Base-by-base conservation (phyloP, 2,797 vertebrate genomes). In the Cottoperca gobio region DNA sequence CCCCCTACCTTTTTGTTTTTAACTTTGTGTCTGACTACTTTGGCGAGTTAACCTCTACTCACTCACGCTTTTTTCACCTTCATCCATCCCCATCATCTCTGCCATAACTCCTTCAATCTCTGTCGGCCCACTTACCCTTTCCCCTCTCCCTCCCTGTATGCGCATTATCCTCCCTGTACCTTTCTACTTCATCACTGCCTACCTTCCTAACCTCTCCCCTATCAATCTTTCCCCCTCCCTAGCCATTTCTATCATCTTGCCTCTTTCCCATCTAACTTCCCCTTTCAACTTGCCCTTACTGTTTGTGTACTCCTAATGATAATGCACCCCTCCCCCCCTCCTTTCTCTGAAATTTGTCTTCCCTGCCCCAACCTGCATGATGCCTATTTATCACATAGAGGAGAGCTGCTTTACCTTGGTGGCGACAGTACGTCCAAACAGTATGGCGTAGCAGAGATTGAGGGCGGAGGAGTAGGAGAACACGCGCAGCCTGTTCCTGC, bases 391-490 rank as follows among this genome's bases (percentile, higher is more conserved):
- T 85, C 74, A 88, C 62, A 62, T 42, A 55, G 52, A 52, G 53
- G 64, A 64, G 70, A 21, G 76, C 61, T 48, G 28, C 70, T 71
- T 87, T 90, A 93, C 92, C 95, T 99, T 98, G 92, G 97, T 99
- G 92, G 97, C 96, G 2, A 96, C 97, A 0, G 96, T 97, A 78
- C 97, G 96, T 23, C 97, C 97, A 0, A 98, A 99, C 81, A 99
- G 95, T 78, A 99, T 97, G 83, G 97, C 96, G 0, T 99, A 99
- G 95, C 98, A 99, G 37, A 99, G 96, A 83, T 96, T 99, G 88
- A 99, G 97, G 19, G 97, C 97, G 0, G 97, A 98, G 8, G 97
- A 98, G 88, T 97, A 99, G 81, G 97, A 99, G 94, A 99, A 99
- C 39, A 98, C 93, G 0, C 97, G 95, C 79, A 94, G 83, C 4